phyloP scores from a whole-genome alignment of 2,797 vertebrate genomes.

The Yasuhikotakia modesta region DNA sequence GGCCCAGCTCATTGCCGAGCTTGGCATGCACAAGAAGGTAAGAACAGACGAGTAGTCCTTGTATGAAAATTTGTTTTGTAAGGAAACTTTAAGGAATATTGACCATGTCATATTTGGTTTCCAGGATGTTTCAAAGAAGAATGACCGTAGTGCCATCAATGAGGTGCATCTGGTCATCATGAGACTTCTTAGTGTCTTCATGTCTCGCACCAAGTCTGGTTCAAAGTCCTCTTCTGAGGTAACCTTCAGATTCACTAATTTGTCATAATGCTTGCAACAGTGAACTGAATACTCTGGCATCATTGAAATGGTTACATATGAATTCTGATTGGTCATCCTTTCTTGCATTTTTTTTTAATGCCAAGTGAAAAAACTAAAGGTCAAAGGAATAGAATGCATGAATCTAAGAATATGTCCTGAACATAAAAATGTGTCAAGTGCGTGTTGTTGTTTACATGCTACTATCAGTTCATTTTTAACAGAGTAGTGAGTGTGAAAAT shows the following conservation, averaged over 20 bases:
- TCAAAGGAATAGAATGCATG: too few relatives aligned
- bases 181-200: conserved; percentile 97
- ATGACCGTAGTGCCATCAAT: conserved; percentile 91
- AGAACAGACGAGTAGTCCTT: background rate
- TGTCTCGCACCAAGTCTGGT: conserved; percentile 97
- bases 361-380: too few relatives aligned
- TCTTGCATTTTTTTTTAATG: too few relatives aligned
- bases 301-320: too few relatives aligned
- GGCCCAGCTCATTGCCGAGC: conserved; percentile 91
- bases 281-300: too few relatives aligned
- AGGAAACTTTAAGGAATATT: too few relatives aligned
- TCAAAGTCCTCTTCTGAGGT: conserved; percentile 98
- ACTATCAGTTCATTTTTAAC: background rate
- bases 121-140: conserved; percentile 96
- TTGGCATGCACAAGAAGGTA: conserved; percentile 97
- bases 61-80: too few relatives aligned
- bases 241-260: conserved; percentile 22
- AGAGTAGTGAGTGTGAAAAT: background rate
- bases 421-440: too few relatives aligned
- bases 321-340: too few relatives aligned
- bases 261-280: too few relatives aligned
- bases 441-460: conserved; percentile 7
- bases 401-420: too few relatives aligned
- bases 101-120: conserved; percentile 3
- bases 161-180: conserved; percentile 97